Evolutionary conservation across 2,797 vertebrate genomes (phyloP), one percentile per base, ranked within the genome.

Genomic region (Sternotherus odoratus): DNA sequence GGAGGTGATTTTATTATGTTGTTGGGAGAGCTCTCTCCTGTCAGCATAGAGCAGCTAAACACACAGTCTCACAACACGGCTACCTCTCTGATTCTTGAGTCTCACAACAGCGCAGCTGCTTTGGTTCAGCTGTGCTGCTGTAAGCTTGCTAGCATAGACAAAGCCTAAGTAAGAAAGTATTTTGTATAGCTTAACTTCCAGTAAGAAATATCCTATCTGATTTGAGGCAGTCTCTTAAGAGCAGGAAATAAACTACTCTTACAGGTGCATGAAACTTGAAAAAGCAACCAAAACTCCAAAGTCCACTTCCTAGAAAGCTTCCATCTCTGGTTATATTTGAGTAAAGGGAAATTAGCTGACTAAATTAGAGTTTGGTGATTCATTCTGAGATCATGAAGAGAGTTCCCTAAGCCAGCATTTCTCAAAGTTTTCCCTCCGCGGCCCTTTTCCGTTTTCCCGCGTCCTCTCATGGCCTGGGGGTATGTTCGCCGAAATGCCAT

Each of bases 201-300:
- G 77, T 72, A 50, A 54, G 85, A 87, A 15, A 50, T 74, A 19
- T 56, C 16, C 28, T 90, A 89, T 92, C 79, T 92, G 69, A 80
- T 95, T 80, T 19, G 80, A 15, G 82, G 82, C 57, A 83, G 77
- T 85, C 85, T 72, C 74, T 48, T 36, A 56, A 74, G 39, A 92
- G 46, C 77, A 94, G 95, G 93, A 96, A 75, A 82, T 95, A 43
- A 75, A 60, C 49, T 92, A 82, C 72, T 92, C 72, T 92, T 79
- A 36, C 60, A 57, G 91, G n/a, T 93, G 30, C 56, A 23, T 66
- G 16, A 79, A 89, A 87, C 88, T 9, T 39, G 6, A 17, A 78
- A 39, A 75, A 48, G 21, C 19, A 69, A 69, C n/a, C n/a, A 69
- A 10, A 69, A 39, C 11, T 39, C 21, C 21, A 6, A 91, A 85